Base-by-base conservation (phyloP, 2,797 vertebrate species). In the Trichosurus vulpecula region DNA sequence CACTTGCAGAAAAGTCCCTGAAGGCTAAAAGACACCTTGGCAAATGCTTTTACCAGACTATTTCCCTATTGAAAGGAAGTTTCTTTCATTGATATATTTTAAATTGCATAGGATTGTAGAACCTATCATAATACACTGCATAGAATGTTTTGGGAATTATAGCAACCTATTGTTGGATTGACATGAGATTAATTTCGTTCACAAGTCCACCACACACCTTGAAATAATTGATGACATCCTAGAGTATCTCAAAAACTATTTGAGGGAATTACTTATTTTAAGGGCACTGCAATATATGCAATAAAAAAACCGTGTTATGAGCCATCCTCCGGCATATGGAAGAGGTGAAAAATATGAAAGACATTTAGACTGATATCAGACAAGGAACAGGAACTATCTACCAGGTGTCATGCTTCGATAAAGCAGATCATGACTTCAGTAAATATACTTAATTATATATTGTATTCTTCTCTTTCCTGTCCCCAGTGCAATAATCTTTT, bases 201-300 rank as follows among this genome's bases (percentile, higher is more conserved):
- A 22, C 1, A 31, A 93, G 12, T 0, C 53, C 1, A 41, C 74
- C 47, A 81, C 5, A 52, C 4, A 25, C 89, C 22, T 95, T 55
- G 14, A 51, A 10, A 31, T 47, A 87, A 55, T 12, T 41, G 5
- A 35, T 95, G 92, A 55, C 0, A 87, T 90, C 25, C 35, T 53
- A 8, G 1, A 6, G 52, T 92, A 92, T 87, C 52, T 95, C 53
- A 94, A 94, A 96, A 87, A 95, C 89, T 25, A n/a, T 53, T 1
- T 2, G 12, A 12, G 93, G 92, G 6, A 74, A 92, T 96, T 87
- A 92, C 89, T 91, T 81, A 61, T 47, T 87, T 3, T 87, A 27
- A 27, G 74, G 9, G 41, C 9, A 87, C 41, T 51, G 22, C 9
- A 51, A 87, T 61, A 91, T 54, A 53, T 93, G 93, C 25, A 30